A percentile compares a stretch with the other conserved stretches of the same genome.
Conservation (phyloP, 2,797 vertebrate genomes). For the Ciconia nigra region DNA sequence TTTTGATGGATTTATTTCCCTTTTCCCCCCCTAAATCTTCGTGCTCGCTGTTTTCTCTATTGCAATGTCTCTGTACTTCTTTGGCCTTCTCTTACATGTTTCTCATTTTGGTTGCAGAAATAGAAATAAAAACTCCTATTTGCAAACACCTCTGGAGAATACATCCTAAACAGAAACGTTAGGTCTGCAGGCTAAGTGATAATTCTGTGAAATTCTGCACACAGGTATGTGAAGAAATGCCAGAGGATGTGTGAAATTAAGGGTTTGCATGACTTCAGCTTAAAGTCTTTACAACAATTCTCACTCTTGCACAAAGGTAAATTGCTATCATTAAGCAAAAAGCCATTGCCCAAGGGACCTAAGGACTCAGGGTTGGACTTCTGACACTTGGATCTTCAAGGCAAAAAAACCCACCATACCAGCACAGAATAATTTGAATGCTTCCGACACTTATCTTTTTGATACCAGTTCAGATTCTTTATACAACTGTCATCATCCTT, state of each 20-base stretch:
- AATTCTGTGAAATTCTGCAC: slow-evolving; percentile 28
- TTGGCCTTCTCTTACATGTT: not conserved
- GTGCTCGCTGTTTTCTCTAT: not conserved
- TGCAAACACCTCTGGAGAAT: not conserved
- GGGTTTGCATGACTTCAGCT: not conserved
- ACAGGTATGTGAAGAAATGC: not conserved
- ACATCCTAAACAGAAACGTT: not conserved
- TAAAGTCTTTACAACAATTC: not conserved
- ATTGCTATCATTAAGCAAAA: not conserved
- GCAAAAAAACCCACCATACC: not conserved
- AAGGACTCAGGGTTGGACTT: not conserved
- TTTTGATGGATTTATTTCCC: not conserved
- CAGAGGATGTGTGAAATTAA: not conserved
- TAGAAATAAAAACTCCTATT: not conserved
- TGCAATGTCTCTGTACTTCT: not conserved
- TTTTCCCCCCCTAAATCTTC: not conserved
- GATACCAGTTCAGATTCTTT: not conserved
- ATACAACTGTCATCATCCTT: not conserved
- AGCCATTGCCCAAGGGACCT: not conserved
- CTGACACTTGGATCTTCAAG: not conserved
- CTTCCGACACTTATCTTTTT: not conserved
- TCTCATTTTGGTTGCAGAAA: not conserved
- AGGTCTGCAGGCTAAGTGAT: not conserved
- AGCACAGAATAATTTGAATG: not conserved
- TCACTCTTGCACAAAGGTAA: not conserved